Evolutionary conservation across 2,797 vertebrate species (phyloP), one percentile per base, ranked within the genome.

Genomic region (Leontopithecus rosalia): DNA sequence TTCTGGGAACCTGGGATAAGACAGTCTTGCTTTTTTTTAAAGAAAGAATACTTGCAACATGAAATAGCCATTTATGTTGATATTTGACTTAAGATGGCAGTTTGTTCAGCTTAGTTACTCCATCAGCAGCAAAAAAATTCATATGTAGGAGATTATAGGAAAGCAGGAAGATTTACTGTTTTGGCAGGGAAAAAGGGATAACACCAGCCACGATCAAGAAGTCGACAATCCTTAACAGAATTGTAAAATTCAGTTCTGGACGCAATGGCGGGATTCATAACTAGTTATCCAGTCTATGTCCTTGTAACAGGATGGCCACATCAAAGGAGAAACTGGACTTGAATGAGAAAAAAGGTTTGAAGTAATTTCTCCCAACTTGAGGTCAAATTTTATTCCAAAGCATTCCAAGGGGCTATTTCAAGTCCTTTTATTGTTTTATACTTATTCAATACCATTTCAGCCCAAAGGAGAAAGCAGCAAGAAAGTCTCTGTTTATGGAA

Each of bases 131-230:
- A 92, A 50, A 97, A 88, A 85, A 79, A 82, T 61, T 95, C 85
- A 90, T 94, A 95, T 94, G 85, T 80, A 88, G 39, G 55, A 96
- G 97, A 97, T 97, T 97, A 96, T 79, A 95, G 91, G 79, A 88
- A 96, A 96, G 30, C 72, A 85, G 67, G 73, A 96, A 95, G 84
- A 41, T 96, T 95, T 90, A 67, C 57, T 76, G 28, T 95, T 92
- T 86, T 94, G 96, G 88, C 82, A 94, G 90, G 57, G 73, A 72
- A 57, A 90, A 80, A 50, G 39, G 82, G 58, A 90, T 79, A 58
- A n/a, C 83, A 61, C 24, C 67, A 85, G 36, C 67, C 48, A 80
- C 41, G 70, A 88, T 58, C 55, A 67, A 93, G 76, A 85, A 89
- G 41, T 81, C 33, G 87, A 55, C 75, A 85, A 43, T 92, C 58